phyloP scores from a whole-genome alignment of 2,888 invertebrate genomes.

The Xestia rhomboidea region DNA sequence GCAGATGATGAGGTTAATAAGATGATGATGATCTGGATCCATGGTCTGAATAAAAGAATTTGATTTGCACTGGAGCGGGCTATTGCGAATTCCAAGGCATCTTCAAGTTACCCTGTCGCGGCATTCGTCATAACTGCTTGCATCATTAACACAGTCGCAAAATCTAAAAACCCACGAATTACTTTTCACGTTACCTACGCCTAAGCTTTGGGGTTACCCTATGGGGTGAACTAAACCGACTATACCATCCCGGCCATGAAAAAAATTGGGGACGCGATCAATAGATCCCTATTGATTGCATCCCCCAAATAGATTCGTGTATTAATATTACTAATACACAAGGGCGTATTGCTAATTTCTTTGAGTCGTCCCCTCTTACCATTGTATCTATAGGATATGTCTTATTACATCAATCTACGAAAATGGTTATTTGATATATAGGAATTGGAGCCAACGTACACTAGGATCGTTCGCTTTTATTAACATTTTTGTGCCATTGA shows the following conservation, averaged over 20 bases:
- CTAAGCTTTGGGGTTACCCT: conserved; percentile 7
- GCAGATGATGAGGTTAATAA: no score
- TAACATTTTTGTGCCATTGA: conserved; percentile 52
- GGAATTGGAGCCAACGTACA: conserved; percentile 45
- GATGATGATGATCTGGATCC: no score
- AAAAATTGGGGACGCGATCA: conserved; percentile 56
- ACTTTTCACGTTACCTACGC: conserved; percentile 17
- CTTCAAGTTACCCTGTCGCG: background rate
- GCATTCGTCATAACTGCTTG: background rate
- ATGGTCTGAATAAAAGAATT: background rate
- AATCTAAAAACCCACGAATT: background rate
- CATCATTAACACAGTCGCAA: background rate
- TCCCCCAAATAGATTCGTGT: conserved; percentile 74
- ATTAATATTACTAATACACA: conserved; percentile 80
- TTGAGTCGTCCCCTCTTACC: conserved; percentile 73
- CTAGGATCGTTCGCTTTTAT: conserved; percentile 55
- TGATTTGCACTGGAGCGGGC: background rate
- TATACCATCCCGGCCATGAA: conserved; percentile 24
- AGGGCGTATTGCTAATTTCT: conserved; percentile 79
- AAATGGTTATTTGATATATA: conserved; percentile 69
- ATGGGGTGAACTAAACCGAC: conserved; percentile 23
- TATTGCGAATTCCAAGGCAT: background rate
- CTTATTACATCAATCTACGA: conserved; percentile 68
- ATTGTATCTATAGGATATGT: conserved; percentile 67
- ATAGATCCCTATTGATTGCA: conserved; percentile 62